These are phyloP conservation scores for Dorcus hopei DNA, from an alignment of 2,888 invertebrate genomes.

Conservation along the genomic window DNA sequence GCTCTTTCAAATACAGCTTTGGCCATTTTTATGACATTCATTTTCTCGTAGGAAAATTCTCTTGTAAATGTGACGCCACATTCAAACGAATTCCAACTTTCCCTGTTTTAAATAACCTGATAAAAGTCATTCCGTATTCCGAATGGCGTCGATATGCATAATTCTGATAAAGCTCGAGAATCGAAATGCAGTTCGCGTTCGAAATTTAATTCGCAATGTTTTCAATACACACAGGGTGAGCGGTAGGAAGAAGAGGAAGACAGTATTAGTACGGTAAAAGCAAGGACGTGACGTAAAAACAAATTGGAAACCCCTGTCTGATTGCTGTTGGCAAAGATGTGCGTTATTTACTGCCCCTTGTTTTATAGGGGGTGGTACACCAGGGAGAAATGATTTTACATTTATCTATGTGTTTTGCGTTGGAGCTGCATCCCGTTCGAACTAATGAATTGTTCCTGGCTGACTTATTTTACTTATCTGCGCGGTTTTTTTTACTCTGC, in stretches of 20 bases:
- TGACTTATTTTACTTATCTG: constrained; percentile 11
- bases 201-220: neutral
- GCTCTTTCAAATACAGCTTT: no score
- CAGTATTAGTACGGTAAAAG: constrained; percentile 2
- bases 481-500: neutral
- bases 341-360: constrained; percentile 21
- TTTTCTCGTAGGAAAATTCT: no score
- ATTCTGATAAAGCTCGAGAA: no score
- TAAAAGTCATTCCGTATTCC: no score
- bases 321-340: constrained; percentile 27
- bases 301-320: constrained; percentile 23
- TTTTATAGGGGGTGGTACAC: constrained; percentile 23
- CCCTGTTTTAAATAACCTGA: no score
- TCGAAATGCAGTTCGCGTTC: neutral
- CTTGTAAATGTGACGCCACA: no score
- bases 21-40: no score
- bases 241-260: no score
- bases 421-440: neutral
- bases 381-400: constrained; percentile 32
- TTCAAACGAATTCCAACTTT: no score
- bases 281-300: constrained; percentile 22
- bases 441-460: constrained; percentile 9
- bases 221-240: neutral
- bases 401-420: constrained; percentile 27
- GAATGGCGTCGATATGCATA: no score